Percentiles rank a stretch among this genome's conserved stretches.
phyloP scores from a whole-genome alignment of 2,797 vertebrate genomes.

The Mormyrus hasselquistii region DNA sequence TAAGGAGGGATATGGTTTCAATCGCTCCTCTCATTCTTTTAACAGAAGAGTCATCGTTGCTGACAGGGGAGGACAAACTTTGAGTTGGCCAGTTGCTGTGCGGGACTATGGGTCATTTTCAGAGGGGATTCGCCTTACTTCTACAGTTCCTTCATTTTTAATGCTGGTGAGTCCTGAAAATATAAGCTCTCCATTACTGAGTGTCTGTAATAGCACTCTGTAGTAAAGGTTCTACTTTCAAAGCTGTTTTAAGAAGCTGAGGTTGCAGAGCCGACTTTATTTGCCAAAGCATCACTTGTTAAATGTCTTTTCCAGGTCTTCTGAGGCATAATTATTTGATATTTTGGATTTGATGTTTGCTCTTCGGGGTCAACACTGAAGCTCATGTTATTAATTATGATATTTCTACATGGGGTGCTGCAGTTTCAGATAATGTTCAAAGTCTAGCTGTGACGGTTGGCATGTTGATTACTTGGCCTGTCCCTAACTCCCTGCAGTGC shows the following conservation, averaged over 20 bases:
- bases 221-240: background rate
- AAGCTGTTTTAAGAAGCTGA: background rate
- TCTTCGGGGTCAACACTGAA: background rate
- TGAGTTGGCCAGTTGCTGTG: background rate
- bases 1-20: background rate
- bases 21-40: background rate
- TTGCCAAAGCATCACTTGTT: background rate
- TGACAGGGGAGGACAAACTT: too few species aligned
- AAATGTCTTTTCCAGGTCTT: background rate
- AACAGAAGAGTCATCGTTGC: background rate
- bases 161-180: background rate
- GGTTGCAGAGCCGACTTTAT: background rate
- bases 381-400: background rate
- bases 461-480: background rate
- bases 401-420: background rate
- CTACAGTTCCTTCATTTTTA: background rate
- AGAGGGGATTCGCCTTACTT: background rate
- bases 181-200: background rate
- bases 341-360: background rate
- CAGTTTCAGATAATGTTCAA: background rate
- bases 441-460: background rate
- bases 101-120: background rate
- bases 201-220: background rate
- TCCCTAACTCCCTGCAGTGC: background rate
- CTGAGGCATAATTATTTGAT: background rate